These are phyloP conservation scores for Hypanus sabinus DNA, from an alignment of 2,113 vertebrate species.

Conservation along the genomic window DNA sequence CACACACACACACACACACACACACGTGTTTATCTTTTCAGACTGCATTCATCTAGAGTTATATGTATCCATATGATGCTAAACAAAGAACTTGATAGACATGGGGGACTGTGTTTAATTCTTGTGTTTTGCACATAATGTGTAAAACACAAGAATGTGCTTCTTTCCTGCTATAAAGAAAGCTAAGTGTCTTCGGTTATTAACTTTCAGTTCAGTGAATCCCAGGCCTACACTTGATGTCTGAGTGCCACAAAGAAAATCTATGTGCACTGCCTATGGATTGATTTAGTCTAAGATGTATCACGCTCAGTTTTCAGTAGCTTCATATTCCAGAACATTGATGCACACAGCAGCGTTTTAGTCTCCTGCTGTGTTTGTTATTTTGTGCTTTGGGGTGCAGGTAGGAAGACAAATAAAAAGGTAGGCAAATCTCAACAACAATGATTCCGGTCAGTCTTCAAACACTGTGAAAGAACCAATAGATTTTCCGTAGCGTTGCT, in stretches of 20 bases:
- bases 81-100: neutral
- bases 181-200: neutral
- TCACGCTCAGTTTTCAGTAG: neutral
- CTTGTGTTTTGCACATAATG: neutral
- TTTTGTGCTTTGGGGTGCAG: neutral
- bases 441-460: neutral
- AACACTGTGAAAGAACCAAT: neutral
- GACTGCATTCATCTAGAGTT: neutral
- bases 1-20: no score
- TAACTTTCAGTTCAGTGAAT: conserved; percentile 6
- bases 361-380: neutral
- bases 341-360: neutral
- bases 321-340: neutral
- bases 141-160: neutral
- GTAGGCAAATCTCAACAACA: neutral
- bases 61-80: neutral
- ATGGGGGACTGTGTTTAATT: neutral
- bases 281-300: neutral
- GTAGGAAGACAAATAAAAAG: neutral
- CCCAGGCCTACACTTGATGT: neutral
- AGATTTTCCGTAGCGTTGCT: neutral
- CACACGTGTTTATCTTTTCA: neutral
- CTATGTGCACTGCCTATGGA: neutral
- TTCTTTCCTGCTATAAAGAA: neutral
- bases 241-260: neutral